phyloP scores from a whole-genome alignment of 2,888 invertebrate genomes.

The Heliothis peltigera region DNA sequence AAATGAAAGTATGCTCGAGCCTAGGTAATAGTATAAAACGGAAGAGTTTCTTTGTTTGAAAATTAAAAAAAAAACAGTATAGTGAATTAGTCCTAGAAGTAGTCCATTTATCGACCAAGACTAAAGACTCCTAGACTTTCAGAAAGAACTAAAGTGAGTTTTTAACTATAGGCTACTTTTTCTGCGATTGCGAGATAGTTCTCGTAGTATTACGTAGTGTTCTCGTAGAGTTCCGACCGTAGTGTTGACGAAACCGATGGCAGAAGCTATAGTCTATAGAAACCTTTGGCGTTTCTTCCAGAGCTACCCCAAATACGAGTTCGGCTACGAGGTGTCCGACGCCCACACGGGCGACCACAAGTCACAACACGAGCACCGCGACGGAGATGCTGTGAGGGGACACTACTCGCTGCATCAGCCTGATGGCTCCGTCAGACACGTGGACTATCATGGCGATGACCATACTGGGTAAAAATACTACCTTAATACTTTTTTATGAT shows the following conservation, averaged over 20 bases:
- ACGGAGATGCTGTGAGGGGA: conserved; percentile 82
- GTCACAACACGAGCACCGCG: conserved; percentile 83
- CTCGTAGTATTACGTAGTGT: no score
- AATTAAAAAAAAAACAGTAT: no score
- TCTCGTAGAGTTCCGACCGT: no score
- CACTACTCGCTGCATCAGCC: conserved; percentile 81
- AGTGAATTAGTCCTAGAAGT: no score
- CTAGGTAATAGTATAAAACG: no score
- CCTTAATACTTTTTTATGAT: neutral
- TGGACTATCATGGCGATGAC: conserved; percentile 86
- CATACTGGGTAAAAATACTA: conserved; percentile 79
- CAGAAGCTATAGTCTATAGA: neutral
- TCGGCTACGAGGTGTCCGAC: conserved; percentile 74
- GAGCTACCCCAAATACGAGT: conserved; percentile 70
- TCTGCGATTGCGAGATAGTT: no score
- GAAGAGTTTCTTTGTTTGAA: no score
- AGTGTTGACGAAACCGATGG: neutral
- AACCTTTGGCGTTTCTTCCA: conserved; percentile 27
- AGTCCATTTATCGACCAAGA: no score
- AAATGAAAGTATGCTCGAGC: no score
- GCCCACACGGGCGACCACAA: conserved; percentile 88
- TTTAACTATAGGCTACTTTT: no score
- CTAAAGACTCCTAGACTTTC: no score
- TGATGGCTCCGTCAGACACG: conserved; percentile 85
- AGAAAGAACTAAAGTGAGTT: no score